These are phyloP conservation scores for Pygoscelis antarcticus DNA, from an alignment of 2,113 vertebrate genomes.

Conservation along the genomic window DNA sequence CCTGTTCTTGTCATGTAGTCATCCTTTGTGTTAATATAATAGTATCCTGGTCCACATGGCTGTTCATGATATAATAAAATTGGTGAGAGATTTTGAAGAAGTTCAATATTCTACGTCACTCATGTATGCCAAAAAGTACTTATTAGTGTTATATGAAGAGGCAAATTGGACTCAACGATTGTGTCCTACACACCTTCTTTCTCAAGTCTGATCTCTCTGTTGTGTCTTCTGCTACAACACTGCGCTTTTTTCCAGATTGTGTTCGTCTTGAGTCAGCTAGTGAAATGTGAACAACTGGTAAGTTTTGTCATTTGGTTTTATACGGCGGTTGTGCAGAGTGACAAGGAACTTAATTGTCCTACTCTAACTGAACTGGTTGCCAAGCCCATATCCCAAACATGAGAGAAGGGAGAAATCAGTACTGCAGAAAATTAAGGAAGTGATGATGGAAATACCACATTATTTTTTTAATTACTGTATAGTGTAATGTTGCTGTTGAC, in stretches of 20 bases:
- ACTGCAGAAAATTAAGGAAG: conserved; percentile 30
- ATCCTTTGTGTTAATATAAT: background rate
- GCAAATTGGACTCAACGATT: background rate
- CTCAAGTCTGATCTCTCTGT: background rate
- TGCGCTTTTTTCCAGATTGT: background rate
- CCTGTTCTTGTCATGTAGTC: background rate
- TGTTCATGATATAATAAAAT: background rate
- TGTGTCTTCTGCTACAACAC: background rate
- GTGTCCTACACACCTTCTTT: background rate
- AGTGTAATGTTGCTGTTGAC: conserved; percentile 13
- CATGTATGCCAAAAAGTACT: background rate
- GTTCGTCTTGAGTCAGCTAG: background rate
- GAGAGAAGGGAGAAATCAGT: conserved; percentile 19
- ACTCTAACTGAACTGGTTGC: background rate
- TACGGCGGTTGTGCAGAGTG: background rate
- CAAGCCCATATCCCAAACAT: background rate
- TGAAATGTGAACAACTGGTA: conserved; percentile 1
- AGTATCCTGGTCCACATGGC: accelerated
- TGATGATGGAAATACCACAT: background rate
- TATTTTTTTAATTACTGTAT: conserved; percentile 32
- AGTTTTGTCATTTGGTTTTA: conserved; percentile 31
- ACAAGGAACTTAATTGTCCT: background rate
- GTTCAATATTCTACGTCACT: background rate
- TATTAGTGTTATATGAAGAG: background rate
- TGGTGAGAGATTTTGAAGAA: background rate